phyloP scores from a whole-genome alignment of 1,140 invertebrate species.

The Acromyrmex charruanus region DNA sequence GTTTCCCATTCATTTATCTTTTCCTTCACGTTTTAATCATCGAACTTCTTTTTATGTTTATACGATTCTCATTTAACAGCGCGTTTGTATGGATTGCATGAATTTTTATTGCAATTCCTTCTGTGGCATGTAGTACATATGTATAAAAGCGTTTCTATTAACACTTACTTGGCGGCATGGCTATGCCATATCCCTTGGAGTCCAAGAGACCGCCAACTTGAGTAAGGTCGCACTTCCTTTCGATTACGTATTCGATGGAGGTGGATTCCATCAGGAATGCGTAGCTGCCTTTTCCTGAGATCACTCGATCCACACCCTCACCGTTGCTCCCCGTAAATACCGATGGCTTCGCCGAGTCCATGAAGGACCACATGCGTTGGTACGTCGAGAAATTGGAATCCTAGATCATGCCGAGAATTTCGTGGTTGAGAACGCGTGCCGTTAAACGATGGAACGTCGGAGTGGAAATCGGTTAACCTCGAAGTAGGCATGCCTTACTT shows the following conservation, averaged over 20 bases:
- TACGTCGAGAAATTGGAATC: conserved; percentile 97
- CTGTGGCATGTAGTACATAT: too few species aligned
- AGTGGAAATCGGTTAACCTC: conserved; percentile 71
- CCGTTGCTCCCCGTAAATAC: conserved; percentile 95
- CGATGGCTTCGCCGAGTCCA: conserved; percentile 94
- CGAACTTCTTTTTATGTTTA: background rate
- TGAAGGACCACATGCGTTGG: conserved; percentile 97
- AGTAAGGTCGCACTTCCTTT: conserved; percentile 95
- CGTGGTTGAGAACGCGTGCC: conserved; percentile 68
- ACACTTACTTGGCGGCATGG: conserved; percentile 95
- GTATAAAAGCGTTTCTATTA: background rate
- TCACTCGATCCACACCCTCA: conserved; percentile 94
- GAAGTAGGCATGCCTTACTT: conserved; percentile 68
- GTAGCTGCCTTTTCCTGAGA: conserved; percentile 94
- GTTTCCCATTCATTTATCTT: background rate
- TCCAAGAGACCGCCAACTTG: conserved; percentile 96
- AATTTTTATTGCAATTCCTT: conserved; percentile 7
- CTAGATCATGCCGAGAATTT: conserved; percentile 85
- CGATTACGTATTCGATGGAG: conserved; percentile 96
- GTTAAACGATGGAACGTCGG: conserved; percentile 72
- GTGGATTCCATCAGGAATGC: conserved; percentile 98
- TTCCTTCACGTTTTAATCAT: conserved; percentile 10
- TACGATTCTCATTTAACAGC: background rate
- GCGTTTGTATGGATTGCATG: background rate
- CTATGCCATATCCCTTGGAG: conserved; percentile 97